Base-by-base conservation (phyloP, 1,140 invertebrate species). In the Camponotus floridanus region DNA sequence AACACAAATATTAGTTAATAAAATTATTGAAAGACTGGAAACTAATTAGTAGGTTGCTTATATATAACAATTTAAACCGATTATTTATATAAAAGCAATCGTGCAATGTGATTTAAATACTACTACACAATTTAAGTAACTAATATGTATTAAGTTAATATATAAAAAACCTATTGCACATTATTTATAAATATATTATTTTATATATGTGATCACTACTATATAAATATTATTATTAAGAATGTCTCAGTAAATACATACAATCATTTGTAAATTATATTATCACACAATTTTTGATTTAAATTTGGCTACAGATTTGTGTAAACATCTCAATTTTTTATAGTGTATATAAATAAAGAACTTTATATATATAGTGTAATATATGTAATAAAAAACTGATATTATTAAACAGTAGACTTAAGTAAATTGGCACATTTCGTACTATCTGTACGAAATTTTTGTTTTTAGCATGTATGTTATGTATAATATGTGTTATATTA, bases 151-250 rank as follows among this genome's bases (percentile, higher is more conserved):
- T 57, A 71, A 55, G 31, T 74, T 21, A 31, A 78, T 33, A 65
- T 73, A 71, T 55, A 73, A 48, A 86, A 13, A 71, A n/a, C 59
- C 15, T 89, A 89, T 88, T 88, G 78, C 88, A 89, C 76, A 39
- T 73, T 78, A 67, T 42, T 57, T 67, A 33, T 59, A 42, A 70
- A 39, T 48, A 39, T 48, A 57, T 48, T 89, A 89, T 55, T 68
- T 88, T 70, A 36, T 61, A 13, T 45, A 39, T 26, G 26, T 1
- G 39, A 8, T 45, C 8, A 11, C 55, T 57, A 88, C 73, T 86
- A 51, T 78, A 55, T 26, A 62, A 81, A 18, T 81, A 31, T 15
- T 80, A 42, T 48, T 45, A n/a, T 26, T 80, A 80, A 71, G 21
- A 51, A 5, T 70, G 9, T 21, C 21, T 88, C 48, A 33, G 65